Evolutionary conservation across 2,113 vertebrate genomes (phyloP).

Genomic region (Polypterus senegalus): DNA sequence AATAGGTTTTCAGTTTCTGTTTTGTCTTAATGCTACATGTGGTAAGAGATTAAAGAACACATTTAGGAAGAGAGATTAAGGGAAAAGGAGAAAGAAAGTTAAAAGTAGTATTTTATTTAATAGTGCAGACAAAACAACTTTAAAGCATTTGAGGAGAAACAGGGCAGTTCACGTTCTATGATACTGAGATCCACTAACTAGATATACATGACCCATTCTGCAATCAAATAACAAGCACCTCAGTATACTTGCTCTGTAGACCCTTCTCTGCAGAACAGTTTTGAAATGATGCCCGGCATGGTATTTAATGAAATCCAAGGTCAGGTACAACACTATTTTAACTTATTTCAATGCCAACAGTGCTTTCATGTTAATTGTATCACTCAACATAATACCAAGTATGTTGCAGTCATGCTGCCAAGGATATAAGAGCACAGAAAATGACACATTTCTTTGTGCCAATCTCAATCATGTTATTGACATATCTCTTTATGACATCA

Average conservation of each 20-base stretch:
- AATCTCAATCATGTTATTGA: too few species aligned
- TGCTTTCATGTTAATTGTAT: too few species aligned
- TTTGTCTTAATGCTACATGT: too few species aligned
- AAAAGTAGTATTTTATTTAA: conserved; percentile 2
- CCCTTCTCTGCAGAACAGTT: conserved; percentile 16
- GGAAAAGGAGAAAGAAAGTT: conserved; percentile 4
- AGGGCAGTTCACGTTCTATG: conserved; percentile 10
- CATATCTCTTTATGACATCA: too few species aligned
- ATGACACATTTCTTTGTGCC: too few species aligned
- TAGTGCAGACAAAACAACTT: conserved; percentile 13
- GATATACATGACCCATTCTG: conserved; percentile 29
- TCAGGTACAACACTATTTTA: neutral
- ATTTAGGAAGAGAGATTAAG: neutral
- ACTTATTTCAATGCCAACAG: neutral
- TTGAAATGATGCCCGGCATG: conserved; percentile 24
- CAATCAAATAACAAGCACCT: conserved; percentile 23
- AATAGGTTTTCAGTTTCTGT: too few species aligned
- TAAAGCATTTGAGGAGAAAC: conserved; percentile 23
- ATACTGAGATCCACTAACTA: conserved; percentile 18
- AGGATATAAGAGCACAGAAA: too few species aligned
- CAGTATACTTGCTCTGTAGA: conserved; percentile 37
- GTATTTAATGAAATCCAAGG: conserved; percentile 5
- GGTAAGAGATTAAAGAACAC: neutral
- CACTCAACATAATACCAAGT: too few species aligned
- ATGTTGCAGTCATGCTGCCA: too few species aligned